Evolutionary conservation across 2,113 vertebrate species (phyloP), one percentile per base, ranked within the genome.

Genomic region (Leptobrachium leishanense): DNA sequence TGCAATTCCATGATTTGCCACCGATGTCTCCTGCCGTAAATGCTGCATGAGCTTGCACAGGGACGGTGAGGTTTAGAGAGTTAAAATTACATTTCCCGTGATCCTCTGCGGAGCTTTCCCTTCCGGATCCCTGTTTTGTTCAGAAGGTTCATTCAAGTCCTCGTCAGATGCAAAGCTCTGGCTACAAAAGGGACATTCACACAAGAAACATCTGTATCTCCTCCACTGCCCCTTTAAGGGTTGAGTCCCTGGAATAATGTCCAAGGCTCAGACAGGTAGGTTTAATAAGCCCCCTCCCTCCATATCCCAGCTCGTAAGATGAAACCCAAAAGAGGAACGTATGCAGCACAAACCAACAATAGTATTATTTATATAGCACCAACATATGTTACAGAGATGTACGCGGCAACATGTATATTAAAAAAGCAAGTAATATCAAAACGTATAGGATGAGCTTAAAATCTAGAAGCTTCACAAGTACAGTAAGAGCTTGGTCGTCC

Each of bases 81-180:
- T 70, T 70, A 70, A 70, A 20, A 8, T 50, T n/a, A 73, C 64
- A 65, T 73, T 72, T 72, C 77, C 77, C 77, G 73, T 67, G 72
- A 79, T 39, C 71, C 69, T 63, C 72, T 63, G 62, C 69, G 31
- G n/a, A 67, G 40, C 44, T 67, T 73, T 73, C 70, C 72, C 70
- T 79, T 79, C 77, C 77, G 77, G 69, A 73, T 79, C 69, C 50
- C 46, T 39, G 77, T 50, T 65, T 66, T 62, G 63, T 72, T 54
- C 43, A 70, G 43, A 72, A 73, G 77, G 77, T 79, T 79, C 76
- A 79, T 79, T 79, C 77, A 79, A 67, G 54, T 65, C 69, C 76
- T 31, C 53, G 40, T 20, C n/a, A 57, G 8, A 43, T 4, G 42
- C 39, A 72, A 15, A 54, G 59, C 62, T 20, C 7, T 54, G 68